Evolutionary conservation across 2,888 invertebrate genomes (phyloP).

Genomic region (Catocala fraxini): DNA sequence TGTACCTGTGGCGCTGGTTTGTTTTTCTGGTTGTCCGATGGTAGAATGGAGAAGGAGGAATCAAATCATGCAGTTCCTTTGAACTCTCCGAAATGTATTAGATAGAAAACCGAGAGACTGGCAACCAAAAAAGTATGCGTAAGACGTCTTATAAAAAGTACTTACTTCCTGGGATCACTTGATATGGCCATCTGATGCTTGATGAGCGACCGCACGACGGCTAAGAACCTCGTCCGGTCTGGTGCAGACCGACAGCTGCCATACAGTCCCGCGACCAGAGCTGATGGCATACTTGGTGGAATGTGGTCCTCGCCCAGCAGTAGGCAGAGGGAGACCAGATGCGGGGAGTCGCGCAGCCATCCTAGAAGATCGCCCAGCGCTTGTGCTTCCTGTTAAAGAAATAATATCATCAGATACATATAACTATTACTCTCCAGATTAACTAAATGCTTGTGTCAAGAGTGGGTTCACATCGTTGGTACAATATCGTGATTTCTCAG

Average conservation of each 20-base stretch:
- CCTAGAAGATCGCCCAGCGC: conserved; percentile 80
- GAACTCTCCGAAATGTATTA: too few species aligned
- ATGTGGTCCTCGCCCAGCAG: conserved; percentile 81
- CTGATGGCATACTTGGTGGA: conserved; percentile 71
- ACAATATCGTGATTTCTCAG: too few species aligned
- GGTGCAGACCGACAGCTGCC: conserved; percentile 74
- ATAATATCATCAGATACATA: not conserved
- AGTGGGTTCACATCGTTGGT: too few species aligned
- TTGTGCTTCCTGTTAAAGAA: conserved; percentile 70
- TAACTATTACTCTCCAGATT: too few species aligned
- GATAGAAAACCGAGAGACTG: too few species aligned
- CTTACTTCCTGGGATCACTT: conserved; percentile 81
- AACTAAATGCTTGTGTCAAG: too few species aligned
- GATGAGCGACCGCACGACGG: conserved; percentile 76
- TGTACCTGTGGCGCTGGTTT: too few species aligned
- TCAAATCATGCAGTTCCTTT: too few species aligned
- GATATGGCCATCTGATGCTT: conserved; percentile 79
- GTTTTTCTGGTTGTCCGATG: too few species aligned
- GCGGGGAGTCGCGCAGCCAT: conserved; percentile 82
- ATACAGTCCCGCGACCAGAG: conserved; percentile 77
- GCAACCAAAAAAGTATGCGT: too few species aligned
- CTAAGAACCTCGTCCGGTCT: conserved; percentile 73
- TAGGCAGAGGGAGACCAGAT: conserved; percentile 79
- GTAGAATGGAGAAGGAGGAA: too few species aligned
- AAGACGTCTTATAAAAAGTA: conserved; percentile 19